These are phyloP conservation scores for Eupeodes luniger DNA, from an alignment of 2,888 invertebrate species.

Conservation along the genomic window DNA sequence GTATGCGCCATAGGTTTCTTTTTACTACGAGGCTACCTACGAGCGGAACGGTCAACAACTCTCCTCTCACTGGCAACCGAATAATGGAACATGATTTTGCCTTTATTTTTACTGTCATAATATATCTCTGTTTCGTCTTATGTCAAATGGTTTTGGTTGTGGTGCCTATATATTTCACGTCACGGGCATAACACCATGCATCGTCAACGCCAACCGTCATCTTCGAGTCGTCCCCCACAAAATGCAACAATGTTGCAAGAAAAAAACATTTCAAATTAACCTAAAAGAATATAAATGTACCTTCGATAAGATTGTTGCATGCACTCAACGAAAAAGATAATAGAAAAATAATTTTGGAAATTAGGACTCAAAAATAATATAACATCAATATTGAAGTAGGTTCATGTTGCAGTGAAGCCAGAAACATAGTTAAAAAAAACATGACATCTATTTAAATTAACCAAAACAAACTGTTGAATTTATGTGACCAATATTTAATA, in stretches of 20 bases:
- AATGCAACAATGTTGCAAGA: slow-evolving; percentile 28
- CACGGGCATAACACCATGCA: neutral
- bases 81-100: slow-evolving; percentile 37
- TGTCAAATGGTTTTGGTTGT: slow-evolving; percentile 31
- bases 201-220: neutral
- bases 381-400: no score
- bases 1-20: slow-evolving; percentile 39
- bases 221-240: slow-evolving; percentile 7
- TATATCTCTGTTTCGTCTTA: slow-evolving; percentile 24
- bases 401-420: no score
- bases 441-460: no score
- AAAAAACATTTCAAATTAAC: slow-evolving; percentile 4
- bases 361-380: no score
- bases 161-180: neutral
- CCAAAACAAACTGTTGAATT: no score
- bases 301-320: neutral
- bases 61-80: neutral
- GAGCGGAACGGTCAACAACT: slow-evolving; percentile 56
- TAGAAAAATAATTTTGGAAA: no score
- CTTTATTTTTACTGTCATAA: slow-evolving; percentile 31
- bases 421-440: no score
- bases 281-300: neutral
- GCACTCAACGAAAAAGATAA: neutral
- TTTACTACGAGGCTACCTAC: slow-evolving; percentile 12
- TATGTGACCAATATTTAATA: no score